Evolutionary conservation across 2,113 vertebrate genomes (phyloP).

Genomic region (Petaurus breviceps): DNA sequence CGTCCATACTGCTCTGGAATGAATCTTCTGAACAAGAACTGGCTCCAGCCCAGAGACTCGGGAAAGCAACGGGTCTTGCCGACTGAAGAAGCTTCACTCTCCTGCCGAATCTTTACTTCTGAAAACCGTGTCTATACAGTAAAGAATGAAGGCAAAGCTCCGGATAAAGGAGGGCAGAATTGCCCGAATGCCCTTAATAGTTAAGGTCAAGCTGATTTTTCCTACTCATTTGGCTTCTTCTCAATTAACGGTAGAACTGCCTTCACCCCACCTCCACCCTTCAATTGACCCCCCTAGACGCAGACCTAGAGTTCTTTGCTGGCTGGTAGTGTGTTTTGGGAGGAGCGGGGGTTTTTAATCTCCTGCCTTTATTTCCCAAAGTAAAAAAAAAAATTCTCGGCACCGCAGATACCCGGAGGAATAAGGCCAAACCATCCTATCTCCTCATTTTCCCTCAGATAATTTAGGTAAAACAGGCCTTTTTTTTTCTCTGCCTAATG

Average conservation of each 20-base stretch:
- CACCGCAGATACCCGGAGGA: background rate
- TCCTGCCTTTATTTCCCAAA: background rate
- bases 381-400: background rate
- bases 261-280: background rate
- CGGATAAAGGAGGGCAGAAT: background rate
- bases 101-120: background rate
- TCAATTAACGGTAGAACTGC: background rate
- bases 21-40: rapidly evolving
- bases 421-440: background rate
- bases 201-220: constrained; percentile 13
- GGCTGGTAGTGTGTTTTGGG: no score
- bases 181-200: background rate
- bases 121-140: background rate
- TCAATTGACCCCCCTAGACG: background rate
- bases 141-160: background rate
- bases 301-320: background rate
- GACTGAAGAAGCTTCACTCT: background rate
- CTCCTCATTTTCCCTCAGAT: background rate
- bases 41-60: background rate
- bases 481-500: background rate
- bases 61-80: background rate
- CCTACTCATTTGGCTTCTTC: background rate
- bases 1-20: background rate
- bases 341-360: rapidly evolving
- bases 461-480: constrained; percentile 24